Evolutionary conservation across 2,888 invertebrate species (phyloP), one percentile per base, ranked within the genome.

Genomic region (Tuta absoluta): DNA sequence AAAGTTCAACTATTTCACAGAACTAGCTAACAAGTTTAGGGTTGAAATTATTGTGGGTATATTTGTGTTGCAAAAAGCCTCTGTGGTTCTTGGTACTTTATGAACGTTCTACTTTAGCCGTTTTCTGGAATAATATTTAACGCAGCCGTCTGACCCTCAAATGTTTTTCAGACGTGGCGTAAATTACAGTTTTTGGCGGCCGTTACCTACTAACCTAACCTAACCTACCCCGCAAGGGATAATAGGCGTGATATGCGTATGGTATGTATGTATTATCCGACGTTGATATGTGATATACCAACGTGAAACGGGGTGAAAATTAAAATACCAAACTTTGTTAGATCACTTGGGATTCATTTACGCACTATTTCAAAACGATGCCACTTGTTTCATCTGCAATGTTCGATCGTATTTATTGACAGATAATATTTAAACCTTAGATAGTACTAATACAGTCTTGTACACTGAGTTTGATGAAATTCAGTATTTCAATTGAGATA

Each of bases 1-100:
- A 65, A n/a, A 21, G 38, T 19, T 17, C 38, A 41, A 65, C 45
- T 45, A 17, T 45, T 17, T 45, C 45, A 17, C 45, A 45, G 45
- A n/a, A 7, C 45, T 45, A 45, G 45, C 45, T 45, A 45, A 45
- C 45, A 45, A 45, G n/a, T 45, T 45, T 45, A 17, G n/a, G 45
- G 45, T 17, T 45, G 7, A 45, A 45, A 45, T 45, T 17, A 45
- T 45, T 17, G n/a, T 45, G 45, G 45, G 0, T n/a, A 4, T 14
- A 41, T 41, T 41, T 41, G 41, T 10, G 12, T 14, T 41, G 45
- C n/a, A 45, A 45, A 45, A 45, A 45, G 45, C n/a, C 45, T 45
- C 2, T 45, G 17, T 10, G 33, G 33, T 4, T n/a, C 45, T 17
- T 45, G 4, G 45, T n/a, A 7, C 41, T 41, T n/a, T 41, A 41